Evolutionary conservation across 2,113 vertebrate species (phyloP), one percentile per base, ranked within the genome.

Genomic region (Rhipidura dahli): DNA sequence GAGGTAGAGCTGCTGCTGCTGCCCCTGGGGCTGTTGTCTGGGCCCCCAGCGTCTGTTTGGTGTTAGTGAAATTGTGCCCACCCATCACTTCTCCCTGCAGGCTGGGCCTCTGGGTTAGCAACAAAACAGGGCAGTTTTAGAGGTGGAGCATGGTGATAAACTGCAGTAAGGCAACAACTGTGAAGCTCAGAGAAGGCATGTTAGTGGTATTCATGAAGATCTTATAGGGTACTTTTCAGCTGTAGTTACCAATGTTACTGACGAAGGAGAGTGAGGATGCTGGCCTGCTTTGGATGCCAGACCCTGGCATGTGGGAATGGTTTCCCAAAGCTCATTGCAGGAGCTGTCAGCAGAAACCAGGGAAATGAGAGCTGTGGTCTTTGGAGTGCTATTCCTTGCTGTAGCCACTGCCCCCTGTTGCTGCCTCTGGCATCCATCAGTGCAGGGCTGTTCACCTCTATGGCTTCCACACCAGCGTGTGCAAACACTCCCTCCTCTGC

Each of bases 31-130:
- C 24, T 78, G 30, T 49, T 13, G 6, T 31, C 19, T 60, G 63
- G 45, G 31, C 4, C n/a, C 7, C 16, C 1, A 2, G 11, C 15
- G 3, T 5, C 8, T 24, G 16, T 64, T 57, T 35, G 54, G 40
- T 13, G 79, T 68, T 22, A 30, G 7, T 89, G 76, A 13, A 30
- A 1, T 87, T 0, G 0, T 56, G 26, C 28, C 37, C 20, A 39
- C 18, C 18, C 23, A 60, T 77, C 21, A 2, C 39, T 11, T 93
- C 27, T 78, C 78, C 51, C 45, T 45, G 24, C 10, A 56, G 22
- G 31, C 21, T 85, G 35, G 26, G 23, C 14, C 26, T 51, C 49
- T 0, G 1, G 11, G 16, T 64, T 71, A 60, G n/a, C 0, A 2
- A 44, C 13, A 40, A 26, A 82, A 50, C 4, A 16, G 31, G 33